Percentiles rank a stretch among this genome's conserved stretches.
These are phyloP conservation scores for Lepidurus packardi DNA, from an alignment of 1,140 invertebrate genomes.

Conservation along the genomic window DNA sequence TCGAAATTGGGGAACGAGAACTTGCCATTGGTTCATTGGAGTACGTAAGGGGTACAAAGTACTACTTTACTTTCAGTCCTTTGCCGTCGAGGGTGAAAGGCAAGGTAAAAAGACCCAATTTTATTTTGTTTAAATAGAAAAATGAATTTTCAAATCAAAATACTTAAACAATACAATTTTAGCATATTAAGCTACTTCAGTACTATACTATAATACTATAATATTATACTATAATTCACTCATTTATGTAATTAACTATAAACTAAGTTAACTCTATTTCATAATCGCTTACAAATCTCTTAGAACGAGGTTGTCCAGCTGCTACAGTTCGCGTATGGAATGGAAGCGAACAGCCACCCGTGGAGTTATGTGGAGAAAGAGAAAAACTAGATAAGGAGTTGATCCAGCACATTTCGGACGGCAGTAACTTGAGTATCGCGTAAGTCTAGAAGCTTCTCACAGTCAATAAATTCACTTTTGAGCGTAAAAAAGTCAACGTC, in stretches of 20 bases:
- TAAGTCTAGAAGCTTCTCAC: constrained; percentile 44
- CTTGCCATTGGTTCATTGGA: constrained; percentile 87
- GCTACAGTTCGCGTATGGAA: constrained; percentile 83
- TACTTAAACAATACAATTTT: too few species aligned
- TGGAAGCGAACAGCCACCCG: constrained; percentile 62
- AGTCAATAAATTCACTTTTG: too few species aligned
- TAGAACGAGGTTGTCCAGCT: constrained; percentile 80
- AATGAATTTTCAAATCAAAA: too few species aligned
- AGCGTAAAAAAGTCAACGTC: too few species aligned
- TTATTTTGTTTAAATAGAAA: too few species aligned
- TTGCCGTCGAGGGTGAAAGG: constrained; percentile 82
- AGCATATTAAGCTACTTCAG: too few species aligned
- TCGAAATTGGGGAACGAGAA: constrained; percentile 65
- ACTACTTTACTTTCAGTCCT: constrained; percentile 77
- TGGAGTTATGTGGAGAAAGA: constrained; percentile 84
- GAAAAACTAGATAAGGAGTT: constrained; percentile 53
- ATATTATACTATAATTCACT: too few species aligned
- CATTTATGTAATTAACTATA: too few species aligned
- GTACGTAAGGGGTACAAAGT: constrained; percentile 73
- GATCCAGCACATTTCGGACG: constrained; percentile 78
- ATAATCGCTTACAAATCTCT: constrained; percentile 29
- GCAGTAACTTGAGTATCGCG: constrained; percentile 73
- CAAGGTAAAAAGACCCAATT: constrained; percentile 50
- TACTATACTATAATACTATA: too few species aligned
- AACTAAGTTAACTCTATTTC: too few species aligned